Evolutionary conservation across 1,140 invertebrate genomes (phyloP).

Genomic region (Drosophila arawakana): DNA sequence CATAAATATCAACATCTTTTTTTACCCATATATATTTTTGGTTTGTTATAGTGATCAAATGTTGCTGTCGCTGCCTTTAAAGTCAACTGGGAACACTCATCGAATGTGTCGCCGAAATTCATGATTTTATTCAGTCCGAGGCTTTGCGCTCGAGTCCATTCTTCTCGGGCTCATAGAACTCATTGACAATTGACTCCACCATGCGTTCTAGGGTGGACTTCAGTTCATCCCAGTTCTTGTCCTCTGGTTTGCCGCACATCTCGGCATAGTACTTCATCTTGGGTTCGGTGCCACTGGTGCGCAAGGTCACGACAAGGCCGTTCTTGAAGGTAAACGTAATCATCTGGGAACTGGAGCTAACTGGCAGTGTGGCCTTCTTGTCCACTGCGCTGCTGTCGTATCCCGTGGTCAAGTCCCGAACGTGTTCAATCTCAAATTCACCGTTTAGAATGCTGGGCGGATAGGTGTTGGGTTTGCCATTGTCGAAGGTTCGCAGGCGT

Average conservation of each 20-base stretch:
- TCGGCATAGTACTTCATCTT: constrained; percentile 99
- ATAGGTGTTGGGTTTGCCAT: constrained; percentile 86
- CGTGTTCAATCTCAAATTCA: constrained; percentile 89
- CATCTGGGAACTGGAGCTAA: constrained; percentile 94
- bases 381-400: constrained; percentile 91
- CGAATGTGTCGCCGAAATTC: constrained; percentile 31
- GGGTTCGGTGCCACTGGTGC: constrained; percentile 99
- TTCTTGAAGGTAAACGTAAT: constrained; percentile 97
- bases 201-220: constrained; percentile 89
- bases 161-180: constrained; percentile 92
- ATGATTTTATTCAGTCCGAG: constrained; percentile 46
- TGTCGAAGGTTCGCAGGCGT: constrained; percentile 90
- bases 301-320: constrained; percentile 93
- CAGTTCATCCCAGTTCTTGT: constrained; percentile 89
- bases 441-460: constrained; percentile 89
- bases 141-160: constrained; percentile 87
- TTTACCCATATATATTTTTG: constrained; percentile 21
- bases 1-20: constrained; percentile 29
- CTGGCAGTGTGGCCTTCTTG: constrained; percentile 91
- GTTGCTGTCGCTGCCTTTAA: constrained; percentile 5
- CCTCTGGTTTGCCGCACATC: constrained; percentile 89
- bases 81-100: constrained; percentile 31
- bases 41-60: constrained; percentile 20
- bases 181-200: constrained; percentile 90
- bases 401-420: constrained; percentile 96